Conservation (phyloP, 2,888 invertebrate genomes). For the Selenia dentaria region DNA sequence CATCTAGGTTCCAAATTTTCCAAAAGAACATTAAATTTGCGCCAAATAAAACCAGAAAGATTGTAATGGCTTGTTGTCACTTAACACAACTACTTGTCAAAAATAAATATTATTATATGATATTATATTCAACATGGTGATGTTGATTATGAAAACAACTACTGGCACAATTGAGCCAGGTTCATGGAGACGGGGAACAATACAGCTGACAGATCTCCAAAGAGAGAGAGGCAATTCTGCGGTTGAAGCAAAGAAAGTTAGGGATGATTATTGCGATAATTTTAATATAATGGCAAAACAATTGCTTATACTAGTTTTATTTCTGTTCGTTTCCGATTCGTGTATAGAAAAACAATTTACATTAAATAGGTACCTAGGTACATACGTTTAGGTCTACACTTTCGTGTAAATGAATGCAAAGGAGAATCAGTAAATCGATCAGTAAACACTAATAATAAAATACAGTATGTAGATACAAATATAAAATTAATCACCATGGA, state of each 20-base stretch:
- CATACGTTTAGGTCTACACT: no score
- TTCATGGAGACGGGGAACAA: background rate
- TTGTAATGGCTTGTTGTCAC: background rate
- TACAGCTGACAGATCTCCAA: slow-evolving; percentile 7
- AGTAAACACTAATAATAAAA: no score
- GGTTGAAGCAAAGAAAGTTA: slow-evolving; percentile 26
- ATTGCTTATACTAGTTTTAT: no score
- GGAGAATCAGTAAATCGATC: no score
- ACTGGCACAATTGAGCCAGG: no score
- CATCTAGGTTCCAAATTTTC: background rate
- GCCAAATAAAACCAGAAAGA: background rate
- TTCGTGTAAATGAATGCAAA: no score
- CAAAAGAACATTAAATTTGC: background rate
- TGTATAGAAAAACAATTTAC: no score
- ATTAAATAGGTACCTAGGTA: no score
- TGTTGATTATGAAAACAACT: background rate
- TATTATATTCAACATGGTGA: background rate
- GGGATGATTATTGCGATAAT: slow-evolving; percentile 27
- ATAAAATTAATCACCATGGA: no score
- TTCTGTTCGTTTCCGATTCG: no score
- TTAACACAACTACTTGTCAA: background rate
- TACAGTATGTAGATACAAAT: no score
- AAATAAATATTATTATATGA: background rate
- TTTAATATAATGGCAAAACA: slow-evolving; percentile 26
- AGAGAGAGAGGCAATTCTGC: slow-evolving; percentile 27